phyloP scores from a whole-genome alignment of 2,797 vertebrate genomes.

The Eremophila alpestris region DNA sequence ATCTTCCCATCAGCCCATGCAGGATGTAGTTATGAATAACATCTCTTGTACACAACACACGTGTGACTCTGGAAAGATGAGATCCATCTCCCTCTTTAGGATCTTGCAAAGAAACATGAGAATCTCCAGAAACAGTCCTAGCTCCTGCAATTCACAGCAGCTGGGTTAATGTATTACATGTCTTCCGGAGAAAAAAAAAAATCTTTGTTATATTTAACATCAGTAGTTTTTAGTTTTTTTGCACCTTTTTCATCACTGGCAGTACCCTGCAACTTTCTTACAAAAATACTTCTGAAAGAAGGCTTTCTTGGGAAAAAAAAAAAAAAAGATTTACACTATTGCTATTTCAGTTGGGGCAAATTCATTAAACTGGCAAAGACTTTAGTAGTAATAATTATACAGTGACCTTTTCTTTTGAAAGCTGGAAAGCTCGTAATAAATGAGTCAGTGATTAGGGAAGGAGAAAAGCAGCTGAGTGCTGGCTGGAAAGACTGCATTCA shows the following conservation, averaged over 20 bases:
- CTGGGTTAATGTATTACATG: not conserved
- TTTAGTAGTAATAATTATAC: not conserved
- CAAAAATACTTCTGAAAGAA: not conserved
- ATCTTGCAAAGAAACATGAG: not conserved
- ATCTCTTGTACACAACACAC: not conserved
- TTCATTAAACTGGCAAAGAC: not conserved
- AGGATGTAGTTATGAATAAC: slow-evolving; percentile 12
- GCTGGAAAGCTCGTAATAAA: not conserved
- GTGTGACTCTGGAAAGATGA: not conserved
- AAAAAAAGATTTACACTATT: not conserved
- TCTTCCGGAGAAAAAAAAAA: not conserved
- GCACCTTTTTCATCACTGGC: not conserved
- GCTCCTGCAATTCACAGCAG: not conserved
- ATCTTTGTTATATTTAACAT: not conserved
- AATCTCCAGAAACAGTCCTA: not conserved
- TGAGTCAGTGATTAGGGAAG: not conserved
- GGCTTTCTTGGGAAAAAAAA: not conserved
- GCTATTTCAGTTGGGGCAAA: not conserved
- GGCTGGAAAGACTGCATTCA: not conserved
- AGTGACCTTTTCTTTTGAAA: slow-evolving; percentile 45
- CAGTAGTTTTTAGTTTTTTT: not conserved
- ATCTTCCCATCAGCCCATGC: not conserved
- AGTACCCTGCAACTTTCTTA: not conserved
- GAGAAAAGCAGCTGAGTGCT: not conserved
- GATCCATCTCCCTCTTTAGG: not conserved